Conservation (phyloP, 2,888 invertebrate genomes). For the Limnephilus marmoratus region DNA sequence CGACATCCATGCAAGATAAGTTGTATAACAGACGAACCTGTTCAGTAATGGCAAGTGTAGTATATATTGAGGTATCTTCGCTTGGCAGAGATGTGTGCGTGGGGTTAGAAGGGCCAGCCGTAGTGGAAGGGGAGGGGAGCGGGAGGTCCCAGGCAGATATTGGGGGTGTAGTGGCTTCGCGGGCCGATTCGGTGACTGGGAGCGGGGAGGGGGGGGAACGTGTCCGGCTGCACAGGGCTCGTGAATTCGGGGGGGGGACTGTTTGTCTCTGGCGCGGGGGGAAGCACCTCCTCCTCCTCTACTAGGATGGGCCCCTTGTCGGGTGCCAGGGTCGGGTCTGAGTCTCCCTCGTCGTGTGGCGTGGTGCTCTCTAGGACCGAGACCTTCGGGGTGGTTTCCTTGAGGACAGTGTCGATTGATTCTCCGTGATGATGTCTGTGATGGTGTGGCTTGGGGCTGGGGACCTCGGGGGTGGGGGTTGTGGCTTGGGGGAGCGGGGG, state of each 20-base stretch:
- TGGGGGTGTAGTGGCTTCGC: slow-evolving; percentile 28
- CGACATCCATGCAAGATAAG: slow-evolving; percentile 60
- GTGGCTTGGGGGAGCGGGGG: slow-evolving; percentile 67
- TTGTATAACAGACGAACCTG: slow-evolving; percentile 66
- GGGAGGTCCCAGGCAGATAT: slow-evolving; percentile 15
- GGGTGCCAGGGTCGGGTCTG: slow-evolving; percentile 64
- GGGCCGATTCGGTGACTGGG: slow-evolving; percentile 68
- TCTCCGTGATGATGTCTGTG: slow-evolving; percentile 76
- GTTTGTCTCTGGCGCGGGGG: slow-evolving; percentile 62
- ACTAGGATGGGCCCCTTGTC: slow-evolving; percentile 63
- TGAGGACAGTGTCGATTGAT: slow-evolving; percentile 68
- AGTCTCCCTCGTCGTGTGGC: slow-evolving; percentile 68
- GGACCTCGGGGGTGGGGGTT: slow-evolving; percentile 59
- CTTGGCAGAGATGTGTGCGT: slow-evolving; percentile 67
- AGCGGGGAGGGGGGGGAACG: slow-evolving; percentile 69
- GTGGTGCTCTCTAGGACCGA: slow-evolving; percentile 17
- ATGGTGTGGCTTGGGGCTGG: slow-evolving; percentile 70
- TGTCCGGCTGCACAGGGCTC: slow-evolving; percentile 66
- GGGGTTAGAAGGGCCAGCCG: slow-evolving; percentile 18
- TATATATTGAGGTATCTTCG: slow-evolving; percentile 68
- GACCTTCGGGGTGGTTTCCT: slow-evolving; percentile 72
- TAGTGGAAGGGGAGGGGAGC: slow-evolving; percentile 16
- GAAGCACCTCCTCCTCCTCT: slow-evolving; percentile 52
- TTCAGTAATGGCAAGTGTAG: slow-evolving; percentile 72
- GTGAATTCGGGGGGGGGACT: slow-evolving; percentile 60